Conservation (phyloP, 2,797 vertebrate species). For the Vespertilio murinus region DNA sequence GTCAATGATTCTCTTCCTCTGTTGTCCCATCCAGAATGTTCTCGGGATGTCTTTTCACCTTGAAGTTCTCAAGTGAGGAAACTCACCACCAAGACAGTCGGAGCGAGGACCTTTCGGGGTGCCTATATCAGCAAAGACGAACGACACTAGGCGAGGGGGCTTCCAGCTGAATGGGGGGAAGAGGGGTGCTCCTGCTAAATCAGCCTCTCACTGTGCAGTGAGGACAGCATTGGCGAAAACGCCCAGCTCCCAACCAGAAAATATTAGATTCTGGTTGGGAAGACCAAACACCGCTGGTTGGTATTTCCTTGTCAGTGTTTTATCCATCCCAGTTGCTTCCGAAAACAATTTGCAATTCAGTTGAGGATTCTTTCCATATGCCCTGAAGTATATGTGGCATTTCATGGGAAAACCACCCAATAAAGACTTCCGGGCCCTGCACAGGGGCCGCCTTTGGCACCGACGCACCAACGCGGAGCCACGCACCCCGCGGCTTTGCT, state of each 20-base stretch:
- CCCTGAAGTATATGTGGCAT: conserved; percentile 42
- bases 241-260: background rate
- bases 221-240: background rate
- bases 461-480: background rate
- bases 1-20: background rate
- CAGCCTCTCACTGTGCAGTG: background rate
- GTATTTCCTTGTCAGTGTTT: conserved; percentile 45
- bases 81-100: background rate
- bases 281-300: conserved; percentile 1
- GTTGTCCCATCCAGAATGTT: background rate
- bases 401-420: conserved; percentile 65
- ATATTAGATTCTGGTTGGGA: conserved; percentile 28
- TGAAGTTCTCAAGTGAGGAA: background rate
- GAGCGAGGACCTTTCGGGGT: background rate
- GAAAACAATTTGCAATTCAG: conserved; percentile 61
- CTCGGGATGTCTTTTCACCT: background rate
- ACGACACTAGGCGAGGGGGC: fast-evolving
- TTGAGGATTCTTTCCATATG: conserved; percentile 51
- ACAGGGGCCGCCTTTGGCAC: background rate
- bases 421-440: background rate
- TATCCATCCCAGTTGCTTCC: conserved; percentile 11
- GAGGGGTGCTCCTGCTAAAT: background rate
- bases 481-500: background rate
- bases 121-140: background rate
- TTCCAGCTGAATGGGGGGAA: background rate